phyloP scores from a whole-genome alignment of 2,113 vertebrate genomes.

The Ifrita kowaldi region DNA sequence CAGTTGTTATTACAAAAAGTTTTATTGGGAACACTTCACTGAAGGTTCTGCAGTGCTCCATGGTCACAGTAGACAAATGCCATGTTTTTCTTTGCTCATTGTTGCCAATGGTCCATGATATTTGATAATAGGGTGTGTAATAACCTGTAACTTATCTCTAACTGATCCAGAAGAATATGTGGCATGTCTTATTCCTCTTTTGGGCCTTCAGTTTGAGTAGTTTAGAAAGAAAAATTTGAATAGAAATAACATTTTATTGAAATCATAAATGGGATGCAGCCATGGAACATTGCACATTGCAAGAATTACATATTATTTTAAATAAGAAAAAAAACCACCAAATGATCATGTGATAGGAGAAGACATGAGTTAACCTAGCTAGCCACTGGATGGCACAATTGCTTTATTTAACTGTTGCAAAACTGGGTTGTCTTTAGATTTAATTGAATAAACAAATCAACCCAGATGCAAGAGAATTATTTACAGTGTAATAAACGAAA shows the following conservation, averaged over 20 bases:
- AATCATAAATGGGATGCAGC: not conserved
- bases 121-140: not conserved
- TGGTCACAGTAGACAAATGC: not conserved
- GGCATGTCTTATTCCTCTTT: not conserved
- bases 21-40: not conserved
- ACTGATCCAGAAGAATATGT: not conserved
- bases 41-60: not conserved
- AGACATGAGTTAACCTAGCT: not conserved
- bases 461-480: not conserved
- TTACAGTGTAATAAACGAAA: not conserved
- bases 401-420: conserved; percentile 46
- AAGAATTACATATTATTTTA: not conserved
- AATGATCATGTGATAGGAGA: not conserved
- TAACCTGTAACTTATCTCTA: not conserved
- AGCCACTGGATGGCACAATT: conserved; percentile 67
- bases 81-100: not conserved
- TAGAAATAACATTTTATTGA: not conserved
- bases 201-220: not conserved
- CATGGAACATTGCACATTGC: not conserved
- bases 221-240: not conserved
- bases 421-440: not conserved
- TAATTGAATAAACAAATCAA: not conserved
- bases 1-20: not conserved
- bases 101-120: not conserved
- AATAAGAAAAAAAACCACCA: not conserved